Base-by-base conservation (phyloP, 53 echinoderm and acorn worm genomes). In the Echinometra lucunter region DNA sequence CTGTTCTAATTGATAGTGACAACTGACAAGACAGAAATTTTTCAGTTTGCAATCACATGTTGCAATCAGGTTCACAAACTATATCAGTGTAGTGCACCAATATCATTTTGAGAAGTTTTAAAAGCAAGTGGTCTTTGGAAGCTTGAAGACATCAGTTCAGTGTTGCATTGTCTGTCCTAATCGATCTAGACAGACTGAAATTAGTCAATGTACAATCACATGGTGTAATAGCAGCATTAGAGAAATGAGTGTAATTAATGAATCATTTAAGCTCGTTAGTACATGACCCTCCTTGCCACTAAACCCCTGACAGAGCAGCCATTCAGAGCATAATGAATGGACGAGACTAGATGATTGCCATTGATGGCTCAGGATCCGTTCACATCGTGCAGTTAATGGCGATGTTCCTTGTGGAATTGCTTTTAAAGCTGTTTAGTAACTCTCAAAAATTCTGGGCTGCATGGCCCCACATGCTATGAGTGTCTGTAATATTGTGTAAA, bases 261-360 rank as follows among this genome's bases (percentile, higher is more conserved):
- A 91, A 91, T 91, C 91, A 91, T 91, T 67, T 91, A 58, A 91
- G 66, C 91, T 66, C 91, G 63, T 67, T 91, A 91, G 91, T 45
- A 42, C 70, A 21, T 28, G 44, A 32, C 69, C 58, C 91, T 44
- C 91, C 91, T 45, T 27, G 12, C n/a, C 44, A 42, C 11, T 37
- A 23, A 30, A 38, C 28, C 45, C 42, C 15, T 91, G 91, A 60
- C 45, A 44, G 69, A 67, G 19, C 69, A n/a, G 66, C 90, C 58
- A 90, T 90, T 91, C 66, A 67, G 12, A 8, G n/a, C 70, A 21
- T 91, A 91, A 91, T 91, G 58, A 91, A 91, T 67, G 69, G 69
- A 91, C 58, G 91, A 25, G 91, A 40, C 66, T 66, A 69, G 49
- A 23, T 91, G 63, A 91, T 91, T 45, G 91, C 30, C 8, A 44